phyloP scores from a whole-genome alignment of 2,888 invertebrate species.

The Busseola fusca region DNA sequence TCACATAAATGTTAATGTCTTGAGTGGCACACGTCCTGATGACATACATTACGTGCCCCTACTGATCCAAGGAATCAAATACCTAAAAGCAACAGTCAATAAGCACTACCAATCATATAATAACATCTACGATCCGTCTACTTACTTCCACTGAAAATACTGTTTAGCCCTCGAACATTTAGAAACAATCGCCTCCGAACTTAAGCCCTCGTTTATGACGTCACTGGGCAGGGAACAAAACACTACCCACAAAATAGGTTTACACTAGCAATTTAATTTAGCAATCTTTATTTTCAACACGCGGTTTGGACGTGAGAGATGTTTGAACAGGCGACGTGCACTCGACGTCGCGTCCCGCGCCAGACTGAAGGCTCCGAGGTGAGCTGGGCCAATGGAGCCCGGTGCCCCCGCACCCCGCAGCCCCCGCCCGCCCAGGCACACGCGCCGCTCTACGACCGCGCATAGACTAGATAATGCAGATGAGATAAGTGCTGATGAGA shows the following conservation, averaged over 20 bases:
- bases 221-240: constrained; percentile 68
- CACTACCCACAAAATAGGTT: constrained; percentile 64
- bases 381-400: constrained; percentile 74
- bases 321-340: constrained; percentile 62
- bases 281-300: constrained; percentile 78
- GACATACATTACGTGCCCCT: constrained; percentile 28
- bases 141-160: constrained; percentile 64
- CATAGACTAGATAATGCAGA: constrained; percentile 73
- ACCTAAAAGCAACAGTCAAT: constrained; percentile 59
- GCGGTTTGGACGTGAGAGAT: constrained; percentile 67
- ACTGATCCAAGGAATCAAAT: constrained; percentile 37
- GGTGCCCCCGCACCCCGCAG: constrained; percentile 63
- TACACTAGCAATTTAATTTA: constrained; percentile 76
- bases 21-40: constrained; percentile 23
- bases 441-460: constrained; percentile 69
- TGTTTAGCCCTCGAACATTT: constrained; percentile 49
- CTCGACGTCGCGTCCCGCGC: constrained; percentile 68
- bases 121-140: constrained; percentile 56
- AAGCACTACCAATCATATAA: constrained; percentile 59
- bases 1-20: constrained; percentile 28
- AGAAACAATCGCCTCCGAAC: constrained; percentile 37
- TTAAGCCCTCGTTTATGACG: constrained; percentile 50
- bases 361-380: constrained; percentile 81
- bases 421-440: constrained; percentile 77
- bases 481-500: constrained; percentile 64